Conservation (phyloP, 2,797 vertebrate genomes). For the Hapalemur alaotrensis region DNA sequence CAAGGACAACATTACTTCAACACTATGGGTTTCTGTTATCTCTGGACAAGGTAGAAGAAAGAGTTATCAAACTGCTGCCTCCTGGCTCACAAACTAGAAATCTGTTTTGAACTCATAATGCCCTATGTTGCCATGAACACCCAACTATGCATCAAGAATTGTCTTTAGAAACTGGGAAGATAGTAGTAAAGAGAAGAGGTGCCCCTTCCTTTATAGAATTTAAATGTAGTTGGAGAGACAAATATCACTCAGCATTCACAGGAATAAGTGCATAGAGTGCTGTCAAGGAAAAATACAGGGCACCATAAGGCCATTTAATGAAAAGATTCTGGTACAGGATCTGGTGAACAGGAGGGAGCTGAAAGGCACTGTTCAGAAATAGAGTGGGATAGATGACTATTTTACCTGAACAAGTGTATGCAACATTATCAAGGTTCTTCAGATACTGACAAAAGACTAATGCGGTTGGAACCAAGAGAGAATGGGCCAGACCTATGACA, state of each 20-base stretch:
- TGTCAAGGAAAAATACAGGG: not conserved
- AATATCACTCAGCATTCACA: not conserved
- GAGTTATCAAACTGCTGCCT: not conserved
- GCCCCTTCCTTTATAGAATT: not conserved
- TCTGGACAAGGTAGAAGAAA: not conserved
- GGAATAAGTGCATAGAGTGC: not conserved
- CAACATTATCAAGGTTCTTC: not conserved
- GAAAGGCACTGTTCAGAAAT: not conserved
- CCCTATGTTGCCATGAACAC: not conserved
- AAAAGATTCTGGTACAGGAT: not conserved
- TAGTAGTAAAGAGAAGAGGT: accelerated
- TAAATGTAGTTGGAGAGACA: not conserved
- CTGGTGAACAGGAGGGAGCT: not conserved
- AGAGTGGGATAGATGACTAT: not conserved
- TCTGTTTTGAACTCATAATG: not conserved
- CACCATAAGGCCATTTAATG: not conserved
- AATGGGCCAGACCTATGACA: not conserved
- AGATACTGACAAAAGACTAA: not conserved
- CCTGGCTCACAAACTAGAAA: not conserved
- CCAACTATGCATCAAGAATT: not conserved
- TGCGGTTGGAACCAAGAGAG: not conserved
- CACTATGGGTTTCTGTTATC: not conserved
- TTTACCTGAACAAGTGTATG: not conserved
- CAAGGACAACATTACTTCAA: not conserved
- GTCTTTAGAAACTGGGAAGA: not conserved